Conservation (phyloP, 1,140 invertebrate species). For the Listronotus oregonensis region DNA sequence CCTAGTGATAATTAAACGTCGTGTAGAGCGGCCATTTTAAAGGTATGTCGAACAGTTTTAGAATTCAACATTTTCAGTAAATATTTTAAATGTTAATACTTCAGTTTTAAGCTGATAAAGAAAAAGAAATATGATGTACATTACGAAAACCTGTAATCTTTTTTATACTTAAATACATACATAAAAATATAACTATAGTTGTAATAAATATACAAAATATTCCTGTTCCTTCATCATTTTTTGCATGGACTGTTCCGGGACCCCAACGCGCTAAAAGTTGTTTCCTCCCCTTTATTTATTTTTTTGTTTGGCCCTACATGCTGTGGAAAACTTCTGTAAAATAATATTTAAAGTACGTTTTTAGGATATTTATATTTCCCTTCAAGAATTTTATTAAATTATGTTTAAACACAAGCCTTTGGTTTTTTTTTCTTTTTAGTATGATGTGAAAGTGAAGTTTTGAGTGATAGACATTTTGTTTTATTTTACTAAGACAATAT, state of each 20-base stretch:
- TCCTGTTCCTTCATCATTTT: conserved; percentile 21
- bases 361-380: conserved; percentile 39
- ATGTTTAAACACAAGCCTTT: conserved; percentile 30
- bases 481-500: too few species aligned
- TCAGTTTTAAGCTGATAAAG: conserved; percentile 6
- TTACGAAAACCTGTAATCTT: conserved; percentile 23
- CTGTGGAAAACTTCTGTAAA: conserved; percentile 32
- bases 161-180: conserved; percentile 33
- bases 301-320: conserved; percentile 22
- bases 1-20: too few species aligned
- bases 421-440: conserved; percentile 19
- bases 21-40: too few species aligned
- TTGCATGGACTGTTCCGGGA: conserved; percentile 18
- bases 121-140: conserved; percentile 16
- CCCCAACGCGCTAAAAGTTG: conserved; percentile 15
- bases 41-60: background rate
- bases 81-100: background rate
- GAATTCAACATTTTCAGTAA: background rate
- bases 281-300: conserved; percentile 10
- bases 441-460: too few species aligned
- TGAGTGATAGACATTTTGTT: too few species aligned
- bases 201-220: conserved; percentile 21
- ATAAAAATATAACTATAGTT: conserved; percentile 25
- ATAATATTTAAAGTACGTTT: conserved; percentile 30
- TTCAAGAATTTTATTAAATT: conserved; percentile 35